A percentile compares a stretch with the other conserved stretches of the same genome.
Conservation (phyloP, 2,888 invertebrate genomes). For the Tineola bisselliella region DNA sequence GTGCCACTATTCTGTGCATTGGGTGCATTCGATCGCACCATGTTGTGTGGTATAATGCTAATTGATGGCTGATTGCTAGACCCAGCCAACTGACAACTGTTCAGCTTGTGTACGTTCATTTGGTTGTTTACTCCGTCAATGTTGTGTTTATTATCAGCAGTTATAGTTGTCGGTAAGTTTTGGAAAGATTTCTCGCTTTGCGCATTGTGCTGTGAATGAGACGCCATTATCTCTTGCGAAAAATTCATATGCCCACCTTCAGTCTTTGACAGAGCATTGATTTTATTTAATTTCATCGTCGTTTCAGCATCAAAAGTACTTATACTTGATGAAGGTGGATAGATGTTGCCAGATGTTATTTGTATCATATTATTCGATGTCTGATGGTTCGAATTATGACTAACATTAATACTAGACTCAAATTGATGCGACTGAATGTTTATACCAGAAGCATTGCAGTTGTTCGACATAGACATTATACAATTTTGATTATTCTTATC, state of each 20-base stretch:
- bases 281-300: constrained; percentile 55
- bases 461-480: constrained; percentile 36
- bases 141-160: constrained; percentile 49
- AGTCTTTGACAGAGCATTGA: constrained; percentile 55
- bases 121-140: constrained; percentile 41
- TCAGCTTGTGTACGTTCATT: constrained; percentile 52
- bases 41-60: constrained; percentile 54
- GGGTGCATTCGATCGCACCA: constrained; percentile 46
- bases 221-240: constrained; percentile 58
- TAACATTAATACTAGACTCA: constrained; percentile 41
- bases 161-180: constrained; percentile 46
- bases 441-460: constrained; percentile 29
- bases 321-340: constrained; percentile 45
- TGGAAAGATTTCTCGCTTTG: constrained; percentile 58
- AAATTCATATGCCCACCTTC: constrained; percentile 60
- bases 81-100: constrained; percentile 52
- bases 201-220: constrained; percentile 54
- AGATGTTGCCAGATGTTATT: constrained; percentile 58
- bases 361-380: constrained; percentile 57
- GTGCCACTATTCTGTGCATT: constrained; percentile 47
- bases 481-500: constrained; percentile 52
- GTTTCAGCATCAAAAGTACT: constrained; percentile 57
- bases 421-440: constrained; percentile 53
- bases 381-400: constrained; percentile 48
- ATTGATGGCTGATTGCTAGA: constrained; percentile 44